Evolutionary conservation across 2,797 vertebrate species (phyloP).

Genomic region (Danionella dracula): DNA sequence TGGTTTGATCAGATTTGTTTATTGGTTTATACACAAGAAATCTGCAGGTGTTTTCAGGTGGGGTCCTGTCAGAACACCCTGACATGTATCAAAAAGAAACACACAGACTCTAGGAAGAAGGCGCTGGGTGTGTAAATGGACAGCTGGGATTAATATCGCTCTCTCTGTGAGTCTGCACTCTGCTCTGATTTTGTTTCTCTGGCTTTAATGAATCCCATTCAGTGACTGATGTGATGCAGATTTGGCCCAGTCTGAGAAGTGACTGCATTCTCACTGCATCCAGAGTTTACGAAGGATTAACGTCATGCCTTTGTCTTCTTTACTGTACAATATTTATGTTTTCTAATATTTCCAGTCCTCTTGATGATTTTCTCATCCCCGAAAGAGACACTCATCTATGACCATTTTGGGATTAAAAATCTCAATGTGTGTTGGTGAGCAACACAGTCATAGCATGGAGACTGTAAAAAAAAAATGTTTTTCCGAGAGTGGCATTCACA

Average conservation of each 20-base stretch:
- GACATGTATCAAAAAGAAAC: constrained; percentile 12
- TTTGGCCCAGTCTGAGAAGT: constrained; percentile 57
- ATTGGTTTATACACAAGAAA: background rate
- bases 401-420: no score
- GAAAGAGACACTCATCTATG: no score
- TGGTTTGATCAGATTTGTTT: background rate
- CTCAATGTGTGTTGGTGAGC: no score
- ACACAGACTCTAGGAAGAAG: constrained; percentile 38
- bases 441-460: no score
- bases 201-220: constrained; percentile 71
- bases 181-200: constrained; percentile 40
- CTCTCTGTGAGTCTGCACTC: constrained; percentile 4
- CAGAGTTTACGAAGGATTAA: constrained; percentile 53
- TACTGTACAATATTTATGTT: no score
- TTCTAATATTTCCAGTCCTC: background rate
- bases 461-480: no score
- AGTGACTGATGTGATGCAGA: constrained; percentile 63
- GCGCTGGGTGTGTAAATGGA: constrained; percentile 49
- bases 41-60: constrained; percentile 7
- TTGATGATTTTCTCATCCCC: no score
- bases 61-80: background rate
- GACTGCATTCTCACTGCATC: constrained; percentile 55
- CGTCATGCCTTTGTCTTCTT: constrained; percentile 27
- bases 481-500: no score
- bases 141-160: constrained; percentile 71